Base-by-base conservation (phyloP, 2,113 vertebrate genomes). In the Nibea coibor region DNA sequence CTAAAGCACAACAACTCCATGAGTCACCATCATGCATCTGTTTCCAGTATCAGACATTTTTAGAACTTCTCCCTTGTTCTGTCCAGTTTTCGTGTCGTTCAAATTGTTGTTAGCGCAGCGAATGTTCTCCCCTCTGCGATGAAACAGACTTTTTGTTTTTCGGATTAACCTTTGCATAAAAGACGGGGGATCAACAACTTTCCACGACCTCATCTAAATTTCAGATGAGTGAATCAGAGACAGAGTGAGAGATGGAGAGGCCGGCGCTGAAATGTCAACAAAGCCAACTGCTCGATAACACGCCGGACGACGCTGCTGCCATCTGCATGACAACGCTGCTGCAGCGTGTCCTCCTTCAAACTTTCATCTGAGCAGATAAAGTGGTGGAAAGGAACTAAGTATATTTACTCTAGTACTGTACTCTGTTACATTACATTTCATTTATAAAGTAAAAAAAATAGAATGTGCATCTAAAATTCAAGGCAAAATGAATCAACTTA, bases 171-270 rank as follows among this genome's bases (percentile, higher is more conserved):
- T 71, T 80, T 80, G 53, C 66, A 57, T 48, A 4, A 64, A 39
- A 70, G 58, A 53, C 10, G 64, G 78, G 78, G 73, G 66, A 76
- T 71, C 73, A 81, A 75, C 84, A 83, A 78, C 75, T 81, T 81
- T 79, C 54, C 57, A 70, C 67, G 26, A 66, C 65, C 81, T 92
- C 78, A 89, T 93, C 89, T 93, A 64, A 79, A 90, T 90, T 92
- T 91, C 68, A 90, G 87, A 91, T 90, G 81, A 88, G 85, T 93
- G 93, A 94, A 74, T 95, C 93, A 93, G 85, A 87, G 67, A 61
- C 76, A 24, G 80, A 84, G 80, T 81, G 88, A 76, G 83, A 89
- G 80, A 91, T 71, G 78, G 76, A 87, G 83, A 77, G 62, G 43
- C 51, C 58, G 35, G 22, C 73, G 15, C 64, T 54, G 50, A 92